Percentiles rank a stretch among this genome's conserved stretches.
phyloP scores from a whole-genome alignment of 2,113 vertebrate species.

The Upupa epops region DNA sequence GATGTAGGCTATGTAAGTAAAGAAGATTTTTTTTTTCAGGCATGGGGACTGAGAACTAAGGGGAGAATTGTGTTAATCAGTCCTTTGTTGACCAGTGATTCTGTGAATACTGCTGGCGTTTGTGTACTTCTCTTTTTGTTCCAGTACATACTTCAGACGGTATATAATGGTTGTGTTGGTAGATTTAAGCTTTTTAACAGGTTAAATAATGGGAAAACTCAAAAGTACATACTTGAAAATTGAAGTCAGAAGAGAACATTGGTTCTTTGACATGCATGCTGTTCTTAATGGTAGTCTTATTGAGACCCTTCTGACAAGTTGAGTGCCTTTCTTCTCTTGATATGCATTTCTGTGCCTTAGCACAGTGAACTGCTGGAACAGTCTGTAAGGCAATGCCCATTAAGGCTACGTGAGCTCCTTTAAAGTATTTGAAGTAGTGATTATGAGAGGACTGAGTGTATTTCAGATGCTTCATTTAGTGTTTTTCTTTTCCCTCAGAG shows the following conservation, averaged over 20 bases:
- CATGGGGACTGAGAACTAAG: not conserved
- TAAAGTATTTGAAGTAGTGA: not conserved
- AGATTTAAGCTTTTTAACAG: not conserved
- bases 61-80: not conserved
- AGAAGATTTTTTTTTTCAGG: not conserved
- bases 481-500: not conserved
- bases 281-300: not conserved
- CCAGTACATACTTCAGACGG: not conserved
- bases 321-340: not conserved
- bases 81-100: not conserved
- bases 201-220: not conserved
- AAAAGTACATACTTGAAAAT: not conserved
- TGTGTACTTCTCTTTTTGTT: not conserved
- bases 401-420: not conserved
- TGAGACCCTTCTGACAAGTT: not conserved
- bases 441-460: not conserved
- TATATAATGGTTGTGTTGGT: not conserved
- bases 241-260: not conserved
- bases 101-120: not conserved
- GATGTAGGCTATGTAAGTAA: constrained; percentile 94
- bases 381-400: not conserved
- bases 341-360: not conserved
- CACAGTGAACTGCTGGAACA: not conserved
- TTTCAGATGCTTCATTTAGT: not conserved
- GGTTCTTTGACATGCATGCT: not conserved